A percentile compares a stretch with the other conserved stretches of the same genome.
Conservation (phyloP, 2,888 invertebrate genomes). For the Epinotia demarniana region DNA sequence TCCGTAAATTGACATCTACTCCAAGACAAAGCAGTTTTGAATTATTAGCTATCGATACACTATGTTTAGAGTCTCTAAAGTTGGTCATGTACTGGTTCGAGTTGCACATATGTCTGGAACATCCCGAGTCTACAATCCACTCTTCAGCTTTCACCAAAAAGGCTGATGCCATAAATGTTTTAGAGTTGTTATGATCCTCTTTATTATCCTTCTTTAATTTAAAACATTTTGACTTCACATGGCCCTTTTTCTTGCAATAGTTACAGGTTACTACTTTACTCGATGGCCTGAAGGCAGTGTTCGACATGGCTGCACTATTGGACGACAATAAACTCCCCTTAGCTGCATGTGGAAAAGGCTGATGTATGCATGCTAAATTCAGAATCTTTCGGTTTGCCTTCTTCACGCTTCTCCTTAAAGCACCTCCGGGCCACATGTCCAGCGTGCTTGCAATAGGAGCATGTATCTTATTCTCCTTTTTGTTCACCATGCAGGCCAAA, state of each 20-base stretch:
- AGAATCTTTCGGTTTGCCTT: background rate
- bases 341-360: background rate
- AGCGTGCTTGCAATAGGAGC: conserved; percentile 3
- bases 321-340: background rate
- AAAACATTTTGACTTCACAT: conserved; percentile 1
- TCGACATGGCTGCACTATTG: too few species aligned
- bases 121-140: conserved; percentile 35
- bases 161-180: conserved; percentile 34
- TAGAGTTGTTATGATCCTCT: background rate
- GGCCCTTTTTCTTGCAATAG: background rate
- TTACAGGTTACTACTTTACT: too few species aligned
- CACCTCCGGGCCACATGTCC: conserved; percentile 7
- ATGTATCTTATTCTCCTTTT: background rate
- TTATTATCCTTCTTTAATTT: background rate
- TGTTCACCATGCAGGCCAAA: too few species aligned
- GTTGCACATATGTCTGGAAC: conserved; percentile 3
- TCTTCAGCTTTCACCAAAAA: conserved; percentile 12
- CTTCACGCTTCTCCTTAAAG: conserved; percentile 21
- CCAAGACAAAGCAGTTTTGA: conserved; percentile 5
- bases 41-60: conserved; percentile 5
- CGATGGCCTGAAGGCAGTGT: too few species aligned
- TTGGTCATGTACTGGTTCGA: background rate
- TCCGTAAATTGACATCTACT: background rate
- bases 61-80: conserved; percentile 8
- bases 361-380: conserved; percentile 1